phyloP scores from a whole-genome alignment of 2,113 vertebrate genomes.

The Willisornis vidua region DNA sequence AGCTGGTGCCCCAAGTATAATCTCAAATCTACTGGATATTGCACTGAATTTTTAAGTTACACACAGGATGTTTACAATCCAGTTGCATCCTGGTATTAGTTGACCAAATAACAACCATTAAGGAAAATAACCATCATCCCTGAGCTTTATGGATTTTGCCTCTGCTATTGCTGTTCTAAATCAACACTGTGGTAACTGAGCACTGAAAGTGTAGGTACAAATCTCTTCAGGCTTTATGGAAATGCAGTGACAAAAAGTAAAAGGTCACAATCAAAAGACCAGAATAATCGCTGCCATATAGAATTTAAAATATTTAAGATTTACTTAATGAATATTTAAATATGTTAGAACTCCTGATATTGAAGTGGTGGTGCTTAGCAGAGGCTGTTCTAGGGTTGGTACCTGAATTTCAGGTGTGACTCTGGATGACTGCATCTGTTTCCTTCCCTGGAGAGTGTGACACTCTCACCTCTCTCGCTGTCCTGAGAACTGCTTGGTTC shows the following conservation, averaged over 20 bases:
- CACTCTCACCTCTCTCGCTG: not conserved
- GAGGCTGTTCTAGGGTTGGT: not conserved
- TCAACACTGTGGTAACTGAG: not conserved
- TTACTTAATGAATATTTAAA: constrained; percentile 14
- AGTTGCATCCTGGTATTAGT: not conserved
- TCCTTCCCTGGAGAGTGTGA: not conserved
- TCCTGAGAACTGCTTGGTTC: not conserved
- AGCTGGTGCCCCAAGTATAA: not conserved
- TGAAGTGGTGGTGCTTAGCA: not conserved
- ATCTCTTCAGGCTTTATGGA: not conserved
- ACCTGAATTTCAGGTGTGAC: not conserved
- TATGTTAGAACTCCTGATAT: not conserved
- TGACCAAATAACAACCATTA: not conserved
- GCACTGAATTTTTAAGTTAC: not conserved
- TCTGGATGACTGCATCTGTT: not conserved
- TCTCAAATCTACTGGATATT: not conserved
- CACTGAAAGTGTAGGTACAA: not conserved
- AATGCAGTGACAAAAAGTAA: not conserved
- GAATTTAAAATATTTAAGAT: constrained; percentile 13
- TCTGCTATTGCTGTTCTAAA: not conserved
- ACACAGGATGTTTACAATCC: not conserved
- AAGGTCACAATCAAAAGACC: not conserved
- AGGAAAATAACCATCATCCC: not conserved
- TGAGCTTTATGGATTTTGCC: not conserved
- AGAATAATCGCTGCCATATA: not conserved